Percentiles rank a stretch among this genome's conserved stretches.
phyloP scores from a whole-genome alignment of 2,113 vertebrate genomes.

The Oryzias woworae region DNA sequence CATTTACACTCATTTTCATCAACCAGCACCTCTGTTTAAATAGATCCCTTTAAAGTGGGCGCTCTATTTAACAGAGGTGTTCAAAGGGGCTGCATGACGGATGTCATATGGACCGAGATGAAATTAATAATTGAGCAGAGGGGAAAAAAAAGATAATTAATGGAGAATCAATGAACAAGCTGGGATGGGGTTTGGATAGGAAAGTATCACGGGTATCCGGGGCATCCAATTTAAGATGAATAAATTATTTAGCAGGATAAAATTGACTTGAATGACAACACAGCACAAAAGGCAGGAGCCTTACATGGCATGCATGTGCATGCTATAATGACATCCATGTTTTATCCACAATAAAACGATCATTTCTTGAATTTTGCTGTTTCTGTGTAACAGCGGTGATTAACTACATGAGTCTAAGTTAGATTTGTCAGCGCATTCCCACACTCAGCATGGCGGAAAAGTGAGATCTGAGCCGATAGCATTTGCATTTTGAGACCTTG shows the following conservation, averaged over 20 bases:
- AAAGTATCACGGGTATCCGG: constrained; percentile 51
- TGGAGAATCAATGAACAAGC: constrained; percentile 79
- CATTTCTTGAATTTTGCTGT: neutral
- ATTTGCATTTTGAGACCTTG: constrained; percentile 56
- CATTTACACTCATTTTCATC: constrained; percentile 40
- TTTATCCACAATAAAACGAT: constrained; percentile 2
- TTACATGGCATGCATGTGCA: constrained; percentile 44
- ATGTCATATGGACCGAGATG: constrained; percentile 56
- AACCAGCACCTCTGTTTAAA: constrained; percentile 23
- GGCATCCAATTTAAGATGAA: constrained; percentile 74
- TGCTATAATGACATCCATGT: constrained; percentile 27
- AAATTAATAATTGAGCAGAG: constrained; percentile 78
- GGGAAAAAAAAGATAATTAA: constrained; percentile 78
- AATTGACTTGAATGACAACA: constrained; percentile 78
- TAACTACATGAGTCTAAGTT: neutral
- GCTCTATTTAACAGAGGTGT: constrained; percentile 48
- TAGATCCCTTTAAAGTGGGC: constrained; percentile 33
- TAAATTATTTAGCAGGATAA: constrained; percentile 79
- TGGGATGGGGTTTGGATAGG: constrained; percentile 44
- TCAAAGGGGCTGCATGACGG: constrained; percentile 62
- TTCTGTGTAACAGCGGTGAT: neutral
- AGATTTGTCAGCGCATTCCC: neutral
- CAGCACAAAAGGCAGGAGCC: constrained; percentile 39
- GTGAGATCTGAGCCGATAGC: constrained; percentile 12
- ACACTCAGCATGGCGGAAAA: constrained; percentile 8